A percentile compares a stretch with the other conserved stretches of the same genome.
These are phyloP conservation scores for Maniola jurtina DNA, from an alignment of 1,140 invertebrate species.

Conservation along the genomic window DNA sequence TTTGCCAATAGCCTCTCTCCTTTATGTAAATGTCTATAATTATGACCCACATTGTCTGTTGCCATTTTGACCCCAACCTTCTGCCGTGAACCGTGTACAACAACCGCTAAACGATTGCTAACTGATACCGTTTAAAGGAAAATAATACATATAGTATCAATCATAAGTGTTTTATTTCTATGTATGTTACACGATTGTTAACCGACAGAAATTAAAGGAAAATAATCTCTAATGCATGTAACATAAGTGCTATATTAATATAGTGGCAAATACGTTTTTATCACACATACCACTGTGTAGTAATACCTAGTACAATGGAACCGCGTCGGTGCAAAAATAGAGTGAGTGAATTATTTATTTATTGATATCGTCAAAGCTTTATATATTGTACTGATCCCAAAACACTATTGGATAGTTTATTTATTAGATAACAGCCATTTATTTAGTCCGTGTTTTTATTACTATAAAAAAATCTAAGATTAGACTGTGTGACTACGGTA, in stretches of 20 bases:
- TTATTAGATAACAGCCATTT: too few relatives aligned
- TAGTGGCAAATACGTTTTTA: not conserved
- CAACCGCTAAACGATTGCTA: constrained; percentile 1
- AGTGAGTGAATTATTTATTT: not conserved
- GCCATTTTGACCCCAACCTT: constrained; percentile 9
- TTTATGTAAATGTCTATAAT: not conserved
- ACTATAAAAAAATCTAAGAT: too few relatives aligned
- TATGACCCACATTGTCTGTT: constrained; percentile 9
- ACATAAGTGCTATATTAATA: too few relatives aligned
- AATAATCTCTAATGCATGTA: too few relatives aligned
- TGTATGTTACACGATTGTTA: not conserved
- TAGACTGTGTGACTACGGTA: too few relatives aligned
- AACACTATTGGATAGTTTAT: too few relatives aligned
- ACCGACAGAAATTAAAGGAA: too few relatives aligned
- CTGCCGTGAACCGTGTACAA: constrained; percentile 5
- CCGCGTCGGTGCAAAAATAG: not conserved
- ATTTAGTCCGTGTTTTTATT: too few relatives aligned
- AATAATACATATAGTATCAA: not conserved
- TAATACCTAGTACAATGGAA: not conserved
- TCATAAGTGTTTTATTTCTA: not conserved
- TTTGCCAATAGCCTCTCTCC: not conserved
- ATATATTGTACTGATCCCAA: too few relatives aligned
- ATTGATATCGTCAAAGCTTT: not conserved
- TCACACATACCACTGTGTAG: not conserved
- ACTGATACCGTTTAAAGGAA: not conserved